phyloP scores from a whole-genome alignment of 2,113 vertebrate genomes.

The Apodemus sylvaticus region DNA sequence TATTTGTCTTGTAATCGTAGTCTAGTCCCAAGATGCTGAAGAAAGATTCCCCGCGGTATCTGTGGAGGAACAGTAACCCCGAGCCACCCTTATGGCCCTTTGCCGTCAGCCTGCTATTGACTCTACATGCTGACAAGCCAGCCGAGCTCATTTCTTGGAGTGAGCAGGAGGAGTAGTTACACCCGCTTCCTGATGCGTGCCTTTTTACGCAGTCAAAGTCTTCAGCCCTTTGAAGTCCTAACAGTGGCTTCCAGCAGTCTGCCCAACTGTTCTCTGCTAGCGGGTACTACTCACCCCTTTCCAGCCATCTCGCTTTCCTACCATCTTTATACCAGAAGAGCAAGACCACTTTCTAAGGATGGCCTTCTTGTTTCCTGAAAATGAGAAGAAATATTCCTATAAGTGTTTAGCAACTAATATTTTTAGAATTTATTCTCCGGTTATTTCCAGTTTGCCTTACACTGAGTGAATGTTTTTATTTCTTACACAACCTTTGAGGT shows the following conservation, averaged over 20 bases:
- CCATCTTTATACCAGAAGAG: not conserved
- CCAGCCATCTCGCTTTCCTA: not conserved
- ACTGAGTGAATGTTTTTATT: not conserved
- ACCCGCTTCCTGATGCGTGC: not conserved
- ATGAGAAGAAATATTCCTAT: not conserved
- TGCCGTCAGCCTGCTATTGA: not conserved
- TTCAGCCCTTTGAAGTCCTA: not conserved
- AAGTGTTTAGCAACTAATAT: not conserved
- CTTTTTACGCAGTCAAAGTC: not conserved
- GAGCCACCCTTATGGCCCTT: not conserved
- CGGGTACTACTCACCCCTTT: not conserved
- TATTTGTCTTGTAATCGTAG: not conserved
- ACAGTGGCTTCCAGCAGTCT: not conserved
- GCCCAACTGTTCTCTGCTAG: not conserved
- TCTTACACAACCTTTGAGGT: not conserved
- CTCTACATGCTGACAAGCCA: not conserved
- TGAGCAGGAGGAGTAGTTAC: not conserved
- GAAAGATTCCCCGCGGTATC: not conserved
- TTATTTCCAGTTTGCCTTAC: not conserved
- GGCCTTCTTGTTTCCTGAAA: not conserved
- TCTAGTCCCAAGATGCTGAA: not conserved
- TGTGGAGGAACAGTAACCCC: not conserved
- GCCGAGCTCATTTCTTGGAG: not conserved
- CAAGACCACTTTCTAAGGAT: not conserved
- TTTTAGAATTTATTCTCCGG: not conserved